Evolutionary conservation across 2,113 vertebrate genomes (phyloP).

Genomic region (Strigops habroptila): DNA sequence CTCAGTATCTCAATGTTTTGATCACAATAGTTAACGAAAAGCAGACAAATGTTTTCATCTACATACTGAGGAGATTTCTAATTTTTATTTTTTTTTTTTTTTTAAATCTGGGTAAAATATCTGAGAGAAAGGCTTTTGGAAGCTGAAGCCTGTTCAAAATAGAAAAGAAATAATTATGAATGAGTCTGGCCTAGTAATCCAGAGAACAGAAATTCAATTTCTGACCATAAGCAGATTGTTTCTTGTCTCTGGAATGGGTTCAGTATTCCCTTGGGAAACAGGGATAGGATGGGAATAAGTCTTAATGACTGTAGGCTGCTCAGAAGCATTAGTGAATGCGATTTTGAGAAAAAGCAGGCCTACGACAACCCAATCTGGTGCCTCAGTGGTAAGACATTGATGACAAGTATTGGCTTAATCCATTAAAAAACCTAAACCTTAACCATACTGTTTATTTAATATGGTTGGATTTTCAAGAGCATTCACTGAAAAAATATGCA

Average conservation of each 20-base stretch:
- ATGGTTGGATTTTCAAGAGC: neutral
- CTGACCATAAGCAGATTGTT: neutral
- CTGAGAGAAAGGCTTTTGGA: neutral
- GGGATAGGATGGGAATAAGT: neutral
- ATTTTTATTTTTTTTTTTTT: neutral
- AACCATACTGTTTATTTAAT: neutral
- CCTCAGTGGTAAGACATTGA: neutral
- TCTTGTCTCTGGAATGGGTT: neutral
- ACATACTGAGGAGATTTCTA: neutral
- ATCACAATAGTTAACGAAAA: neutral
- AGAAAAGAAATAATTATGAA: neutral
- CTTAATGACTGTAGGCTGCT: neutral
- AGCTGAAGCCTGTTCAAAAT: neutral
- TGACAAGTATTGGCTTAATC: neutral
- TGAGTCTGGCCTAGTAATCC: neutral
- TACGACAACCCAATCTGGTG: neutral
- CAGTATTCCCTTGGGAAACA: neutral
- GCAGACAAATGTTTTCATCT: neutral
- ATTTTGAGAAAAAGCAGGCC: neutral
- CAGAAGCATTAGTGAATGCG: neutral
- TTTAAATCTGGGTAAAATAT: neutral
- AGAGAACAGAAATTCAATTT: neutral
- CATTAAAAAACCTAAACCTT: neutral
- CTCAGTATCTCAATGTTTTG: neutral
- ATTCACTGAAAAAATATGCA: neutral